These are phyloP conservation scores for Lycodopsis pacificus DNA, from an alignment of 2,797 vertebrate genomes.

Conservation along the genomic window DNA sequence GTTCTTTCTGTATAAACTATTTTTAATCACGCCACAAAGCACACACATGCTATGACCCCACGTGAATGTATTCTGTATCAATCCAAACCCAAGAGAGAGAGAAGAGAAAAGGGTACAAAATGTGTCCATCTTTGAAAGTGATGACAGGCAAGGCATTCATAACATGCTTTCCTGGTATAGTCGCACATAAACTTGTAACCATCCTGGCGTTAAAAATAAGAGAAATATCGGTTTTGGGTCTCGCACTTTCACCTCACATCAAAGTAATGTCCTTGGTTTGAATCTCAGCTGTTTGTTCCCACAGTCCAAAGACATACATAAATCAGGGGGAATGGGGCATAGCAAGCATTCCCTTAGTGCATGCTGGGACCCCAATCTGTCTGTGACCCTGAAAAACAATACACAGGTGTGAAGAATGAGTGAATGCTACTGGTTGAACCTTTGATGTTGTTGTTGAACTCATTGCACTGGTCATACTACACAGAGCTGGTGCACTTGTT, in stretches of 20 bases:
- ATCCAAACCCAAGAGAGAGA: slow-evolving; percentile 8
- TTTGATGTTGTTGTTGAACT: slow-evolving; percentile 5
- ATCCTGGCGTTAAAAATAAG: slow-evolving; percentile 8
- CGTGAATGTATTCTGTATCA: not conserved
- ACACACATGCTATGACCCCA: not conserved
- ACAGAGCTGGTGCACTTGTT: not conserved
- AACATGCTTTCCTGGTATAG: not conserved
- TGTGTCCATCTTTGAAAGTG: not conserved
- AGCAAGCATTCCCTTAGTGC: not conserved
- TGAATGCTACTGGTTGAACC: not conserved
- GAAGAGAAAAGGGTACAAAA: not conserved
- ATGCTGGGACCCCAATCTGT: not conserved
- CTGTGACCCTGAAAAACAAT: not conserved
- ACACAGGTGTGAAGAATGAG: not conserved
- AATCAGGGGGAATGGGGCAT: not conserved
- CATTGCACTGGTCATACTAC: not conserved
- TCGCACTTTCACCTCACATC: not conserved
- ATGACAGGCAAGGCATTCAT: slow-evolving; percentile 1
- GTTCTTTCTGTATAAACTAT: not conserved
- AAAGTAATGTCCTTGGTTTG: slow-evolving; percentile 7
- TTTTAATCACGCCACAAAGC: not conserved
- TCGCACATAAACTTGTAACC: slow-evolving; percentile 17
- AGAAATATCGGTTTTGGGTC: slow-evolving; percentile 1
- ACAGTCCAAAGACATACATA: not conserved
- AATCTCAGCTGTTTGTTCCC: slow-evolving; percentile 2